phyloP scores from a whole-genome alignment of 1,140 invertebrate genomes.

The Calephelis virginiensis region DNA sequence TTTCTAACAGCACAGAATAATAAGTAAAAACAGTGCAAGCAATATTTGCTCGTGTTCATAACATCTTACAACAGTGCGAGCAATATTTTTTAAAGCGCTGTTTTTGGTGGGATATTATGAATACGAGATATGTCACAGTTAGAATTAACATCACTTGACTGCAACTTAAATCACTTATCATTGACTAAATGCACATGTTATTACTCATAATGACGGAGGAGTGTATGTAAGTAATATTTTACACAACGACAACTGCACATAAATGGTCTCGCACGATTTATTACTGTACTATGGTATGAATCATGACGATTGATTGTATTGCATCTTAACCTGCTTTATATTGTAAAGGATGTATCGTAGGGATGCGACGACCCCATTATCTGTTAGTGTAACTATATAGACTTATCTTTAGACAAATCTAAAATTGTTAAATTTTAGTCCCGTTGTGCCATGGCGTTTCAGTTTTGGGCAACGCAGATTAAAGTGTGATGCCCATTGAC shows the following conservation, averaged over 20 bases:
- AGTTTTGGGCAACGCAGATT: too few relatives aligned
- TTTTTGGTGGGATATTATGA: neutral
- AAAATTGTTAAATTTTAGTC: too few relatives aligned
- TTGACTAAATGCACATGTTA: conserved; percentile 26
- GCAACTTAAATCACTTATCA: too few relatives aligned
- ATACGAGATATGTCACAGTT: neutral
- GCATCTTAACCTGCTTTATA: neutral
- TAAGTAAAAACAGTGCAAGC: too few relatives aligned
- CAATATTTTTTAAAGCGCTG: too few relatives aligned
- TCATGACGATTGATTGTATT: conserved; percentile 2
- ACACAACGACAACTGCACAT: conserved; percentile 18
- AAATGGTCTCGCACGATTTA: conserved; percentile 5
- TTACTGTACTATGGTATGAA: conserved; percentile 8
- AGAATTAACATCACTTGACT: too few relatives aligned
- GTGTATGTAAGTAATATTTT: neutral
- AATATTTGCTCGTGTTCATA: too few relatives aligned
- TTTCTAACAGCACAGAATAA: too few relatives aligned
- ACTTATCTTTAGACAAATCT: neutral
- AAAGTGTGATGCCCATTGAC: too few relatives aligned
- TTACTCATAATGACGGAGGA: conserved; percentile 31
- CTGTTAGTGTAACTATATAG: conserved; percentile 2
- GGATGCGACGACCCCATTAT: neutral
- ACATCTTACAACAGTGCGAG: too few relatives aligned
- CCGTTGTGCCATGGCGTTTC: too few relatives aligned
- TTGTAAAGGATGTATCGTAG: neutral